Base-by-base conservation (phyloP, 2,888 invertebrate genomes). In the Philaethria dido region DNA sequence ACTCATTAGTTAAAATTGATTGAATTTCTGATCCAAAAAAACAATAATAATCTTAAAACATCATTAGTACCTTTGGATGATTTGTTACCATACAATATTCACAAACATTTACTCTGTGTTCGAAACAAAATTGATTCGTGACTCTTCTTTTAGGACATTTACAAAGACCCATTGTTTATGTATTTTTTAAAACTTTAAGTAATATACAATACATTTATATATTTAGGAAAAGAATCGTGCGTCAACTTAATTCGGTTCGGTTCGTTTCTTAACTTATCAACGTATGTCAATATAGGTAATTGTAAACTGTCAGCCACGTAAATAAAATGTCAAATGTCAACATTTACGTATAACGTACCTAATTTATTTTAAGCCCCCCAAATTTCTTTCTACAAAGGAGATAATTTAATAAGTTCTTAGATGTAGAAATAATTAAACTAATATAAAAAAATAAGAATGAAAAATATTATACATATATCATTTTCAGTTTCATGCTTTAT, bases 101-200 rank as follows among this genome's bases (percentile, higher is more conserved):
- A 90, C 99, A 99, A 81, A 99, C 99, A 94, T 99, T 99, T 36
- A 99, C 99, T 80, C 99, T 94, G 88, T 99, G 99, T 88, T 99
- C 99, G 89, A 99, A 99, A 93, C 99, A 99, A 94, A 99, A 99
- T 85, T 99, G 97, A 93, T 98, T 99, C 67, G 99, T 99, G 72
- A 99, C 98, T 91, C 97, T 96, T 78, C 98, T 94, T 89, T 99
- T 99, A 20, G 99, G 98, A 93, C 99, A 99, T 89, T 99, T 99
- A 92, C 99, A 99, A 72, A 99, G 93, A 72, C 99, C 99, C 99
- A 99, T 99, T 50, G 55, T 84, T 80, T 78, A 59, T 25, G 13
- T 69, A 61, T 65, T 66, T 61, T 70, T 64, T 45, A 66, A 44
- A 63, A 65, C 63, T 62, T 29, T 63, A 50, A 67, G 52, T 67